Conservation (phyloP, 2,113 vertebrate genomes). For the Garra rufa region DNA sequence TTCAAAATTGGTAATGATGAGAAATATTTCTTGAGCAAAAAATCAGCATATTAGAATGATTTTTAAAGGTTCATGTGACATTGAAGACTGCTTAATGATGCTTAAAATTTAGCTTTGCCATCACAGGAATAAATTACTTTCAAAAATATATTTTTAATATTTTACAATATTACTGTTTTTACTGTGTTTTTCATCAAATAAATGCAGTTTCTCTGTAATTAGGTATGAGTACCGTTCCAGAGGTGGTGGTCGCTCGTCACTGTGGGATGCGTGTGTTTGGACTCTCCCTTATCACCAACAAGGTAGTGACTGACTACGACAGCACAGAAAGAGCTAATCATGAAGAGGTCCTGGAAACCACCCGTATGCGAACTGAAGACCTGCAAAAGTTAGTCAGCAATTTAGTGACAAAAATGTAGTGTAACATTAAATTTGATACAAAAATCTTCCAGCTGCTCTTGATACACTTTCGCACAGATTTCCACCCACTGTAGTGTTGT, state of each 20-base stretch:
- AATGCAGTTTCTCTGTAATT: background rate
- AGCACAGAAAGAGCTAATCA: conserved; percentile 71
- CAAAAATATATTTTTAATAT: background rate
- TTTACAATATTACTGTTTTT: background rate
- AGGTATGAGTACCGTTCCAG: conserved; percentile 83
- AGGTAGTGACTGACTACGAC: conserved; percentile 72
- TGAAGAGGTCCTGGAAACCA: conserved; percentile 70
- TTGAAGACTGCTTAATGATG: background rate
- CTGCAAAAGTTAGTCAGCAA: conserved; percentile 71
- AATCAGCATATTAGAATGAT: background rate
- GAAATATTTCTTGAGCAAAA: background rate
- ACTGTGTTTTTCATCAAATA: background rate
- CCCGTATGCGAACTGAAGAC: conserved; percentile 57
- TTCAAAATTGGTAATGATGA: background rate
- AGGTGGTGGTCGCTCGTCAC: conserved; percentile 80
- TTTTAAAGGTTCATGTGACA: background rate
- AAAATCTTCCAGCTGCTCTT: background rate
- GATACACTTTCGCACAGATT: background rate
- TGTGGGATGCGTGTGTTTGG: conserved; percentile 78
- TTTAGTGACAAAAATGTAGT: conserved; percentile 66
- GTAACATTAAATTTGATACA: background rate
- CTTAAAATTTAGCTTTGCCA: background rate
- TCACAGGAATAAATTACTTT: background rate
- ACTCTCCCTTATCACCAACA: conserved; percentile 81
- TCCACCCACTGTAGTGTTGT: background rate